Conservation (phyloP, 2,797 vertebrate species). For the Anas acuta region DNA sequence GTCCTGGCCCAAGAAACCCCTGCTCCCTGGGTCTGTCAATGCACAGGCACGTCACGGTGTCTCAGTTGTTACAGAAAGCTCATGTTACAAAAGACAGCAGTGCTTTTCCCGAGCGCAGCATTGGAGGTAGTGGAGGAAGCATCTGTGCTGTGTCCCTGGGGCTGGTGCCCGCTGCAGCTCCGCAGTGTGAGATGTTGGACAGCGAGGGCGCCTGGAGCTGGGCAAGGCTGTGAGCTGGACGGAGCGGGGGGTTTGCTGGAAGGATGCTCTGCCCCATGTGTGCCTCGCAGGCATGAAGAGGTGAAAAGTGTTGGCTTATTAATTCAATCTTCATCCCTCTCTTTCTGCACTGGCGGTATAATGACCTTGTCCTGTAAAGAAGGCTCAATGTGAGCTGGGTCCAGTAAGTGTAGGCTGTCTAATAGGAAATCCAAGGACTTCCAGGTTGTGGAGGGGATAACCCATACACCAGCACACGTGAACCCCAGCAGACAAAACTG, state of each 20-base stretch:
- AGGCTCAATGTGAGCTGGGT: not conserved
- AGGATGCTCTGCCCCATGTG: not conserved
- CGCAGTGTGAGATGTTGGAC: rapidly evolving
- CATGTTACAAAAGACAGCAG: not conserved
- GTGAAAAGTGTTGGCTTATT: not conserved
- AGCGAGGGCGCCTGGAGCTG: not conserved
- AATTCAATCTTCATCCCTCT: not conserved
- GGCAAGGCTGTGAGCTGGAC: not conserved
- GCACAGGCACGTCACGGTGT: rapidly evolving
- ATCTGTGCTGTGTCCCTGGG: rapidly evolving
- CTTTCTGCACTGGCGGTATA: not conserved
- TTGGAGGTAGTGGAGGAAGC: not conserved
- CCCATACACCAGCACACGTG: rapidly evolving
- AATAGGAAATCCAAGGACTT: not conserved
- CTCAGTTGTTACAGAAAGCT: not conserved
- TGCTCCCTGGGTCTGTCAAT: rapidly evolving
- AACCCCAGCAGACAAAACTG: not conserved
- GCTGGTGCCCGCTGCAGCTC: rapidly evolving
- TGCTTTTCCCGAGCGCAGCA: not conserved
- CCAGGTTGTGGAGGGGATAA: not conserved
- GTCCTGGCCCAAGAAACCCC: not conserved
- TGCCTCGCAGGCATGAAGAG: rapidly evolving
- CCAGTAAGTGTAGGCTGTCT: rapidly evolving
- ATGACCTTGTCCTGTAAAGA: slow-evolving; percentile 52
- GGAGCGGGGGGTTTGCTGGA: not conserved